Evolutionary conservation across 2,888 invertebrate genomes (phyloP).

Genomic region (Mimumesa dahlbomi): DNA sequence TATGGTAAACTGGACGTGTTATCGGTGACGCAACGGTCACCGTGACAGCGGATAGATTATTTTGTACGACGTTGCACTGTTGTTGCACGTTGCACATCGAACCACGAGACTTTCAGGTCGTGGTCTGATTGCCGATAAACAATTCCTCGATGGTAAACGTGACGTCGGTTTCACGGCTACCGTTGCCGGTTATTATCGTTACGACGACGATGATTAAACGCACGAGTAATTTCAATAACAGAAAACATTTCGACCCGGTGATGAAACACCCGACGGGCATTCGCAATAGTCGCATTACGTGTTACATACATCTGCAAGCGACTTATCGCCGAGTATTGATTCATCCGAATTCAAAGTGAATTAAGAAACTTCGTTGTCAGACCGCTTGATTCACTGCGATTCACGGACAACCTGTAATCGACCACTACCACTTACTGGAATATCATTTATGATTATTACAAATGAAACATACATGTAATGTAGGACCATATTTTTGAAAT

Average conservation of each 20-base stretch:
- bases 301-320: too few species aligned
- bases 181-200: constrained; percentile 11
- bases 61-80: not conserved
- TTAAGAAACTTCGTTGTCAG: too few species aligned
- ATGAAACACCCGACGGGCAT: constrained; percentile 55
- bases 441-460: too few species aligned
- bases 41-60: not conserved
- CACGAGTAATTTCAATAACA: constrained; percentile 58
- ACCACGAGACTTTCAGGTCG: not conserved
- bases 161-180: too few species aligned
- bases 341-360: too few species aligned
- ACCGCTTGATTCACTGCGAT: too few species aligned
- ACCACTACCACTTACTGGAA: too few species aligned
- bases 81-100: too few species aligned
- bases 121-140: constrained; percentile 9
- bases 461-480: too few species aligned
- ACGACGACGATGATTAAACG: constrained; percentile 52
- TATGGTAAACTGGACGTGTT: not conserved
- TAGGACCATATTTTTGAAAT: too few species aligned
- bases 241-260: constrained; percentile 55
- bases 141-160: not conserved
- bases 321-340: too few species aligned
- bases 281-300: constrained; percentile 39
- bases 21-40: constrained; percentile 16
- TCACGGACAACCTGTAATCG: not conserved